These are phyloP conservation scores for Hemiscyllium ocellatum DNA, from an alignment of 2,113 vertebrate genomes.

Conservation along the genomic window DNA sequence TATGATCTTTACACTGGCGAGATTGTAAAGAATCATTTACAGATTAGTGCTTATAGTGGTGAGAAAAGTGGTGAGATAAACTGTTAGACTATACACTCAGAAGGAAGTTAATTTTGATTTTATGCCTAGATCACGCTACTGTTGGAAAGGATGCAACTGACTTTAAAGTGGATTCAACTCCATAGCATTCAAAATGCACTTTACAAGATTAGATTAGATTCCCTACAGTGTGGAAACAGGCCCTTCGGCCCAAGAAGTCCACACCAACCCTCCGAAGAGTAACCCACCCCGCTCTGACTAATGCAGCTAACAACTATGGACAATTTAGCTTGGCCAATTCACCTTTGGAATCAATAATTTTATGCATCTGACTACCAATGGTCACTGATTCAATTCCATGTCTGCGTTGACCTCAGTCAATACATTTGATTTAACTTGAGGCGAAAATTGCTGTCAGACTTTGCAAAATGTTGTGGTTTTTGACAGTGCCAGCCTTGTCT, in stretches of 20 bases:
- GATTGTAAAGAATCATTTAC: constrained; percentile 22
- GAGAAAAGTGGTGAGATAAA: background rate
- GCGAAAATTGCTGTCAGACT: background rate
- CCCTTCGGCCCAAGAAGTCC: no score
- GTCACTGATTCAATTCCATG: background rate
- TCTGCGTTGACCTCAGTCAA: background rate
- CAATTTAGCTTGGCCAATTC: no score
- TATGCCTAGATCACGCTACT: background rate
- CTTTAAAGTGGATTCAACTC: background rate
- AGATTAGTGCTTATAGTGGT: background rate
- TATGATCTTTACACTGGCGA: background rate
- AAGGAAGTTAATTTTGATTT: background rate
- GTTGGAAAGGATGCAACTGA: background rate
- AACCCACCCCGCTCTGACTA: no score
- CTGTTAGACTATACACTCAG: background rate
- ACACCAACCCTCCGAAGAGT: no score
- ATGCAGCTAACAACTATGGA: no score
- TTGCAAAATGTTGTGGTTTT: background rate
- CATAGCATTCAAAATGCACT: background rate
- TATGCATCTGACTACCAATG: background rate
- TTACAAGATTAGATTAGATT: no score
- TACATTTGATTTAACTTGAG: background rate
- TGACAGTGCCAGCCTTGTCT: background rate
- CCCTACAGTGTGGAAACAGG: no score
- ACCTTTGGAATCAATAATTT: background rate